Base-by-base conservation (phyloP, 2,888 invertebrate genomes). In the Aspidapion aeneum region DNA sequence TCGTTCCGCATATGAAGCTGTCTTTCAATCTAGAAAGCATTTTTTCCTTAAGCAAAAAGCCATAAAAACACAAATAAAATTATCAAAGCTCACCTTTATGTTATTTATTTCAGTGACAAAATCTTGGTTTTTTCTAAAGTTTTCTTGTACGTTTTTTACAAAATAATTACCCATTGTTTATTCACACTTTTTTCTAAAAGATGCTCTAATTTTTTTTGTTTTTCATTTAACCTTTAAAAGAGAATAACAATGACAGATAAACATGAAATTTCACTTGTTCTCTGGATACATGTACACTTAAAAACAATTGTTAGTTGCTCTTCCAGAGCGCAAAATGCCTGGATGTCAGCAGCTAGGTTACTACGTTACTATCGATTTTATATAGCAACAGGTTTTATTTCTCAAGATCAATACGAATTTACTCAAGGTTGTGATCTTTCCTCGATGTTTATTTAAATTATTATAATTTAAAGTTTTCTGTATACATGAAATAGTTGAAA, bases 1-100 rank as follows among this genome's bases (percentile, higher is more conserved):
- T 90, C 90, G 78, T 90, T 89, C 77, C 89, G 89, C 83, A 93
- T 84, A 75, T 91, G 91, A 68, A 93, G 87, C 81, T 92, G 91
- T 64, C 91, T 82, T 74, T 91, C 91, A 83, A 91, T 84, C 91
- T 88, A 68, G 64, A 75, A 78, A 64, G 21, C 35, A 61, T 5
- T 57, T 18, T 35, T 35, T 35, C n/a, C 12, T 35, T 35, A 12
- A 35, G 35, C 35, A 35, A 35, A 35, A 12, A n/a, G 55, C 48
- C 56, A 70, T 68, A 35, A 59, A 64, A 68, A 57, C 50, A 54
- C 22, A 60, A 63, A 58, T 48, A 64, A 58, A 60, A 20, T 21
- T 52, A 18, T 54, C 20, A 49, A 49, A 58, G 70, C 72, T 72
- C 78, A 88, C 89, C 80, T 87, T 86, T 62, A 88, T 83, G 77